Conservation (phyloP, 2,888 invertebrate species). For the Lithophane socia region DNA sequence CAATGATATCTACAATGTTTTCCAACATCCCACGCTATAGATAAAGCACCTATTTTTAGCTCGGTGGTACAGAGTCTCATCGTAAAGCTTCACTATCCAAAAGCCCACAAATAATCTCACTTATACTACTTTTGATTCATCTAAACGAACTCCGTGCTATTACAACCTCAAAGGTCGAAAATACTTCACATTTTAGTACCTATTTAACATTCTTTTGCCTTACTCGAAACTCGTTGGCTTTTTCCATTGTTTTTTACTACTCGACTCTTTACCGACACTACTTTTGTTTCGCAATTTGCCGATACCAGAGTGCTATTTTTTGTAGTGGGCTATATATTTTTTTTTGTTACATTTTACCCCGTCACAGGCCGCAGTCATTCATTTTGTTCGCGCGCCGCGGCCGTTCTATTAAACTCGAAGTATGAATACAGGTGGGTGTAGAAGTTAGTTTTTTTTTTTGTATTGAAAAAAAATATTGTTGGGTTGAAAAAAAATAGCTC, state of each 20-base stretch:
- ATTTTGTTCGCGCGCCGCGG: conserved; percentile 74
- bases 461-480: conserved; percentile 20
- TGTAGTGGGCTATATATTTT: conserved; percentile 57
- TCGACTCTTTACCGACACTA: conserved; percentile 71
- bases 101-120: conserved; percentile 17
- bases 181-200: conserved; percentile 46
- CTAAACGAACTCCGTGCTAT: conserved; percentile 26
- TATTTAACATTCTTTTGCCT: conserved; percentile 53
- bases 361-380: conserved; percentile 78
- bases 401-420: conserved; percentile 73
- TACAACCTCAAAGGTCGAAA: conserved; percentile 37
- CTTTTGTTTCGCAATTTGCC: conserved; percentile 83
- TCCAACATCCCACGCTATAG: background rate
- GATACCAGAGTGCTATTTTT: conserved; percentile 72
- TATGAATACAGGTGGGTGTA: conserved; percentile 65
- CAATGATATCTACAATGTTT: background rate
- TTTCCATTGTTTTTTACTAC: conserved; percentile 55
- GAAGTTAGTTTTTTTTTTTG: conserved; percentile 8
- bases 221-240: conserved; percentile 43
- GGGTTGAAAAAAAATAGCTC: background rate
- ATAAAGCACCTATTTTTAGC: background rate
- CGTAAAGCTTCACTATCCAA: background rate
- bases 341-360: conserved; percentile 78
- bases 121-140: conserved; percentile 22
- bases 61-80: background rate